A percentile compares a stretch with the other conserved stretches of the same genome.
Evolutionary conservation across 2,888 invertebrate species (phyloP).

Genomic region (Limnephilus marmoratus): DNA sequence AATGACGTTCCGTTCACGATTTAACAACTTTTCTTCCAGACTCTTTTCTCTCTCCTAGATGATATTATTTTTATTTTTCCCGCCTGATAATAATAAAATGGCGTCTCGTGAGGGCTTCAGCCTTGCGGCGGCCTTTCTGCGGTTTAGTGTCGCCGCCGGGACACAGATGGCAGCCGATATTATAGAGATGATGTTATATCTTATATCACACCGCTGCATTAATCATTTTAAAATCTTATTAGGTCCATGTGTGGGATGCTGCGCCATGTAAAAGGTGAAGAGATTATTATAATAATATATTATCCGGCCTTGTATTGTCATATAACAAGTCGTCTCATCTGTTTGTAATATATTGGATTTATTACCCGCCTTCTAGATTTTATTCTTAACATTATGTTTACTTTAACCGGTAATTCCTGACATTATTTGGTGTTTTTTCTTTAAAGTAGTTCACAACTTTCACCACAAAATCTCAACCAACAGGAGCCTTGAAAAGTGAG

Average conservation of each 20-base stretch:
- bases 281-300: not conserved
- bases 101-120: slow-evolving; percentile 9
- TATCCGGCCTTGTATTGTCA: not conserved
- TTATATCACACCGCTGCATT: slow-evolving; percentile 1
- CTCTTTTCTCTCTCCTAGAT: not conserved
- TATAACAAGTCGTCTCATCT: not conserved
- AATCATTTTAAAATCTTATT: not conserved
- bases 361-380: no score
- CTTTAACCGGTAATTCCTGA: no score
- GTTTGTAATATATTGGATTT: no score
- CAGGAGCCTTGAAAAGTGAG: no score
- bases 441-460: no score
- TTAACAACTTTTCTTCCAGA: not conserved
- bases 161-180: not conserved
- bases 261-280: not conserved
- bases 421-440: no score
- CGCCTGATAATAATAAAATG: not conserved
- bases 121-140: not conserved
- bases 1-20: not conserved
- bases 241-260: not conserved
- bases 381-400: no score
- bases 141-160: not conserved
- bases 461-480: no score
- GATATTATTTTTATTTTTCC: not conserved
- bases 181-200: not conserved